phyloP scores from a whole-genome alignment of 2,113 vertebrate species.

The Noctilio leporinus region DNA sequence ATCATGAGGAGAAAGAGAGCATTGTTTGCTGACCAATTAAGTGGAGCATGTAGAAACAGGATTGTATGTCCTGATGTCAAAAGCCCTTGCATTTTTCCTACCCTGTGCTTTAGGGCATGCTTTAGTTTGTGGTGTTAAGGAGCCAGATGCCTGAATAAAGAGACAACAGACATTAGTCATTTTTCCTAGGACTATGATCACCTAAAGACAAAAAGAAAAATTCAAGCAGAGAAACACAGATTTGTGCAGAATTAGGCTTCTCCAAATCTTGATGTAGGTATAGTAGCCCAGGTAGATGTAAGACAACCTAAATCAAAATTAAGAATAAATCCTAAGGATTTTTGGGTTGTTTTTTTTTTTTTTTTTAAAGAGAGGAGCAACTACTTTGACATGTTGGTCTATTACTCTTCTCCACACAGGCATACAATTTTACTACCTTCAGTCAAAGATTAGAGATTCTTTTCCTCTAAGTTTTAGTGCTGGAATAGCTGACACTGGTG shows the following conservation, averaged over 20 bases:
- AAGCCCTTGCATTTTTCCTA: background rate
- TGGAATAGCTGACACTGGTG: background rate
- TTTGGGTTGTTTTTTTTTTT: too few species aligned
- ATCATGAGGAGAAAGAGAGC: background rate
- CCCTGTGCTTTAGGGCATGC: background rate
- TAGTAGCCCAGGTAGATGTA: background rate
- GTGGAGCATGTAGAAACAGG: background rate
- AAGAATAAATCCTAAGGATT: background rate
- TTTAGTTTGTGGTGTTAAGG: background rate
- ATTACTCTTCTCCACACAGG: background rate
- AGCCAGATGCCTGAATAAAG: background rate
- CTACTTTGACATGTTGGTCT: background rate
- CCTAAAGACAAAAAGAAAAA: background rate
- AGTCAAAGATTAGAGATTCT: background rate
- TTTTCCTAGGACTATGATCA: background rate
- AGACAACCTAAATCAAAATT: background rate
- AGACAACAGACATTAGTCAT: background rate
- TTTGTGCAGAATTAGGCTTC: background rate
- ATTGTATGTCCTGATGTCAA: background rate
- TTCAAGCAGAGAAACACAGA: background rate
- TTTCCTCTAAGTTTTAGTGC: background rate
- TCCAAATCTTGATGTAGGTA: background rate
- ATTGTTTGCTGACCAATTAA: slow-evolving; percentile 7
- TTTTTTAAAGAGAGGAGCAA: background rate
- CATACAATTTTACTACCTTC: background rate